phyloP scores from a whole-genome alignment of 2,888 invertebrate genomes.

The Dusona sp. region DNA sequence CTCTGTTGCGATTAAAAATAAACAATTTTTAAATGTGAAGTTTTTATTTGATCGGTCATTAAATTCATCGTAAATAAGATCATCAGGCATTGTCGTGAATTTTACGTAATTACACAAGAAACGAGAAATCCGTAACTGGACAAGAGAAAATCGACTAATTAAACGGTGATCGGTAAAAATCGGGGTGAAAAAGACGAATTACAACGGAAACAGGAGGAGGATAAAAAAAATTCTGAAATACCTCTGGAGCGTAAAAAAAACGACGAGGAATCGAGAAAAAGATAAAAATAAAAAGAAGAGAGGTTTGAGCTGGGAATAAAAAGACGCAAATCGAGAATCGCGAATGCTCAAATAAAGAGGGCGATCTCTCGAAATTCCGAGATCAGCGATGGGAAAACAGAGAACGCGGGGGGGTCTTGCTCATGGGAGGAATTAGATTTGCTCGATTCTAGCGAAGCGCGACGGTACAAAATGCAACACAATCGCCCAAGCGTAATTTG shows the following conservation, averaged over 20 bases:
- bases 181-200: background rate
- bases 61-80: background rate
- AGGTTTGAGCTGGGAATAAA: conserved; percentile 45
- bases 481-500: conserved; percentile 80
- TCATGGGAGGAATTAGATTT: conserved; percentile 74
- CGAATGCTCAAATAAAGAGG: conserved; percentile 50
- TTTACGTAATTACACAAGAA: background rate
- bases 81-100: background rate
- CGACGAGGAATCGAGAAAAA: background rate
- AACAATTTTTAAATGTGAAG: background rate
- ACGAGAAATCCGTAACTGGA: background rate
- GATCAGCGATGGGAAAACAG: conserved; percentile 28
- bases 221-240: background rate
- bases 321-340: conserved; percentile 47
- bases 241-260: conserved; percentile 20
- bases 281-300: conserved; percentile 40
- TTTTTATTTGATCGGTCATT: background rate
- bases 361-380: conserved; percentile 34
- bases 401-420: conserved; percentile 53
- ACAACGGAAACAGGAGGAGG: background rate
- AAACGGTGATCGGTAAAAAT: conserved; percentile 16
- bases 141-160: background rate
- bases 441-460: conserved; percentile 81
- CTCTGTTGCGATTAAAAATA: too few relatives aligned
- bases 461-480: conserved; percentile 82